phyloP scores from a whole-genome alignment of 1,140 invertebrate species.

The Leptinotarsa texana region DNA sequence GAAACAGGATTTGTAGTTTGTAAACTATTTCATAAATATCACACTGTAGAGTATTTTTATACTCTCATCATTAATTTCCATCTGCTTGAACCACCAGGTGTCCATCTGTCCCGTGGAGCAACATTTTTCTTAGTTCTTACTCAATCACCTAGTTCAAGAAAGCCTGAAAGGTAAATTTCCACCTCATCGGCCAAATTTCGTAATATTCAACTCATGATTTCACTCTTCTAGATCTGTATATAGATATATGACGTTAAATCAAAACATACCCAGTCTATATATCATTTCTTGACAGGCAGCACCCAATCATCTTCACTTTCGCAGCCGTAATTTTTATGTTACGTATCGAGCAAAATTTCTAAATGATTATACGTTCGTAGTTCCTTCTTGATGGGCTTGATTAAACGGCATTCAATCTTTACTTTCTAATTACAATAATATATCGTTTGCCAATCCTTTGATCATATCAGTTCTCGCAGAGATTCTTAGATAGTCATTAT shows the following conservation, averaged over 20 bases:
- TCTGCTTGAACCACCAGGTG: no score
- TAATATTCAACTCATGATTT: no score
- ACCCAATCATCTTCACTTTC: conserved; percentile 5
- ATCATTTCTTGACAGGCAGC: not conserved
- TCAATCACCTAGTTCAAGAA: no score
- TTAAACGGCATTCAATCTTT: not conserved
- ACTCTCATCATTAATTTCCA: no score
- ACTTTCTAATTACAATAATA: conserved; percentile 7
- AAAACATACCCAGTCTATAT: not conserved
- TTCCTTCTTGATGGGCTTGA: conserved; percentile 1
- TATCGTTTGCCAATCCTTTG: not conserved
- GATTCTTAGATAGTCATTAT: not conserved
- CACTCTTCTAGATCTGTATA: no score
- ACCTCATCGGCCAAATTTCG: no score
- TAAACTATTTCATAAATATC: no score
- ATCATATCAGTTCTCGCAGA: not conserved
- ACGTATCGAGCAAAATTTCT: conserved; percentile 1
- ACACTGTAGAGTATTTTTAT: no score
- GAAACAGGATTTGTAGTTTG: no score
- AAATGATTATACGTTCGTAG: not conserved
- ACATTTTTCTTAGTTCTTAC: no score
- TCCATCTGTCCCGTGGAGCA: no score
- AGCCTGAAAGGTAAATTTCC: no score
- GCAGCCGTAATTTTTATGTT: conserved; percentile 4
- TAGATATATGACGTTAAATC: not conserved